Conservation (phyloP, 1,140 invertebrate genomes). For the Schlechtendalia chinensis region DNA sequence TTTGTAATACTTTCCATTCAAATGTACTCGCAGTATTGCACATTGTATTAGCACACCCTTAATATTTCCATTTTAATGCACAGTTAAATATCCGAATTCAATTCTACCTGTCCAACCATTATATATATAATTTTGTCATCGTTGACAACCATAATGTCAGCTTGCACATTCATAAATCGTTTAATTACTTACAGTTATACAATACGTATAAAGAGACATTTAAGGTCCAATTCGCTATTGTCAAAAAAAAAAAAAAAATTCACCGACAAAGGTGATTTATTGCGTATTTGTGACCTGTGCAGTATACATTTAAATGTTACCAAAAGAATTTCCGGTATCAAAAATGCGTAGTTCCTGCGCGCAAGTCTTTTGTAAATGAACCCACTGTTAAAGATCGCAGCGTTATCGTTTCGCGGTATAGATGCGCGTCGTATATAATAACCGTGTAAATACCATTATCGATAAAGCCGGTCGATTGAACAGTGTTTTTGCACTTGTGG, state of each 20-base stretch:
- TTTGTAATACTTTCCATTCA: conserved; percentile 44
- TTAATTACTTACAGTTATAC: conserved; percentile 26
- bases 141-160: neutral
- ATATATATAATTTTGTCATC: neutral
- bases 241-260: neutral
- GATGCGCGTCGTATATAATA: neutral
- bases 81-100: conserved; percentile 33
- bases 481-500: conserved; percentile 50
- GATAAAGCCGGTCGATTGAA: conserved; percentile 45
- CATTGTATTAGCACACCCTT: conserved; percentile 26
- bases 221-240: conserved; percentile 21
- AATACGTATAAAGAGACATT: conserved; percentile 2
- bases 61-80: conserved; percentile 34
- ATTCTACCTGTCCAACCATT: conserved; percentile 29
- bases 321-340: conserved; percentile 45
- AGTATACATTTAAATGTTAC: conserved; percentile 27
- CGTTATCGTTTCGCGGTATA: conserved; percentile 45
- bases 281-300: conserved; percentile 10
- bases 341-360: conserved; percentile 36
- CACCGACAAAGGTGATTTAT: conserved; percentile 32
- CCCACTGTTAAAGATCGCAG: neutral
- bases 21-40: conserved; percentile 5
- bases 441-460: conserved; percentile 38
- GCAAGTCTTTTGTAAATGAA: conserved; percentile 20
- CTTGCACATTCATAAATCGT: conserved; percentile 17